These are phyloP conservation scores for Acanthurus leucopareius DNA, from an alignment of 2,797 vertebrate species.

Conservation along the genomic window DNA sequence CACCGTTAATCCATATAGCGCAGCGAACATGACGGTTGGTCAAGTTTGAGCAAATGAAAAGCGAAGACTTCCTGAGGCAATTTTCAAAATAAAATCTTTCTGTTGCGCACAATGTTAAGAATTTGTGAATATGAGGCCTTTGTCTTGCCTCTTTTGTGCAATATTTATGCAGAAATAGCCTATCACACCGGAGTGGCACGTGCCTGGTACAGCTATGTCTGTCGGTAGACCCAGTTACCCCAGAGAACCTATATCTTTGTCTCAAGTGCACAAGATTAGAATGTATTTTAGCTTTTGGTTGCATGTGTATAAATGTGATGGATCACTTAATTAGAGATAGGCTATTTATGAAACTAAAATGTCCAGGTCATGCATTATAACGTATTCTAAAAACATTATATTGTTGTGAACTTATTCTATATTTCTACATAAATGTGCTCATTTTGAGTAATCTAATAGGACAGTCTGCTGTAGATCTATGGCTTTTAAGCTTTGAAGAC, in stretches of 20 bases:
- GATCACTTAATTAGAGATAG: neutral
- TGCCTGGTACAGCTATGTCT: neutral
- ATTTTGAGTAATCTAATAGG: too few species aligned
- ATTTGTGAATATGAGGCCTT: rapidly evolving
- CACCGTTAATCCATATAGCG: conserved; percentile 65
- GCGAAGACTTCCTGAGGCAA: conserved; percentile 3
- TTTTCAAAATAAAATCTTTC: conserved; percentile 65
- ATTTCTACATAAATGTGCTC: too few species aligned
- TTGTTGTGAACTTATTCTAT: too few species aligned
- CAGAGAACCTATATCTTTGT: too few species aligned
- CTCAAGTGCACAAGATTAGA: neutral
- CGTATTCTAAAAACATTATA: too few species aligned
- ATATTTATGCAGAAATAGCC: neutral
- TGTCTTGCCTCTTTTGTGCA: neutral
- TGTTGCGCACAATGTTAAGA: rapidly evolving
- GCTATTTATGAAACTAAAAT: neutral
- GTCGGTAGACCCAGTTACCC: neutral
- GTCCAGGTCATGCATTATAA: neutral
- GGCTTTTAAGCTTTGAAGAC: too few species aligned
- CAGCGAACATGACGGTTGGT: conserved; percentile 1
- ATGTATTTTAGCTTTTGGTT: too few species aligned
- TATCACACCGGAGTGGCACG: neutral
- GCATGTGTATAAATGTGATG: neutral
- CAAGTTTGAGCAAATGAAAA: rapidly evolving
- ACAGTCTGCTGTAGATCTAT: too few species aligned